These are phyloP conservation scores for Quadroppia sp. DNA, from an alignment of 2,888 invertebrate genomes.

Conservation along the genomic window DNA sequence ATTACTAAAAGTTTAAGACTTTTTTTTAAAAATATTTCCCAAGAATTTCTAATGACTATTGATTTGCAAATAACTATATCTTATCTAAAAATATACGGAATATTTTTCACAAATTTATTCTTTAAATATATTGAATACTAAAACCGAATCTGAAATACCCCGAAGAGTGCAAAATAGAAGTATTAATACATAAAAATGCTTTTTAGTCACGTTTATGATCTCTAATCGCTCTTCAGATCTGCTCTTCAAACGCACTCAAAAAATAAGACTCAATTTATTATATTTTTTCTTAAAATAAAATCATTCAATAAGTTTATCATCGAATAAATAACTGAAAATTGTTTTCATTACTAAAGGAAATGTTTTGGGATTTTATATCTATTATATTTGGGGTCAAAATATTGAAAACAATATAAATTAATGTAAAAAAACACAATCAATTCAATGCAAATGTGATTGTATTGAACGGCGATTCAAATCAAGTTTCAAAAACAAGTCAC, in stretches of 20 bases:
- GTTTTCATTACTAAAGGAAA: no score
- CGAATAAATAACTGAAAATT: no score
- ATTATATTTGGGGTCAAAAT: no score
- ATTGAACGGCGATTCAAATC: slow-evolving; percentile 8
- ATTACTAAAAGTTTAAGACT: slow-evolving; percentile 8
- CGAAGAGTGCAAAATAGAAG: background rate
- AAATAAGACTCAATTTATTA: background rate
- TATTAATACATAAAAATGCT: background rate
- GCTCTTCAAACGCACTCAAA: background rate
- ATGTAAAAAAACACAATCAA: no score
- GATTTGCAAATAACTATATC: background rate
- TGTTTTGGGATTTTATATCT: no score
- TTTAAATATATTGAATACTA: background rate
- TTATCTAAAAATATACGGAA: no score
- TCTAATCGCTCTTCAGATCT: background rate
- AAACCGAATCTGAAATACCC: background rate
- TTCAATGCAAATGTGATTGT: slow-evolving; percentile 6
- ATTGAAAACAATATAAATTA: no score
- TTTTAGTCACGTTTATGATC: background rate
- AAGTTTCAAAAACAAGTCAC: slow-evolving; percentile 30
- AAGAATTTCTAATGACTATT: slow-evolving; percentile 19
- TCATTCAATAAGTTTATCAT: background rate
- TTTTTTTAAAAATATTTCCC: background rate
- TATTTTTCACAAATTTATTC: no score
- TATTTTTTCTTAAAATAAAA: no score